Conservation (phyloP, 2,797 vertebrate genomes). For the Hippocampus kuda region DNA sequence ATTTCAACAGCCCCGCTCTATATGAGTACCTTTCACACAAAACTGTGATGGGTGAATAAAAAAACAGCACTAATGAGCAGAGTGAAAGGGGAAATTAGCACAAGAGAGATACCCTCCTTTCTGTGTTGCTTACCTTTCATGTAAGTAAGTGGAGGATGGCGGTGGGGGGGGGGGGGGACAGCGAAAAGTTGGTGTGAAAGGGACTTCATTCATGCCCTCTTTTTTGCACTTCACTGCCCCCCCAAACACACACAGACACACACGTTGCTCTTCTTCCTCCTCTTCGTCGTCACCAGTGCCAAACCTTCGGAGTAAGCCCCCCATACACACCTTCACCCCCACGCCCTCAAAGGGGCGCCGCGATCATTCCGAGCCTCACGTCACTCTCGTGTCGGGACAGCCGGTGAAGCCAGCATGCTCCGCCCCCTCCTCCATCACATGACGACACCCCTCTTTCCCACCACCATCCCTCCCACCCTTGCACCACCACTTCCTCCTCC, state of each 20-base stretch:
- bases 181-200: background rate
- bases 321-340: background rate
- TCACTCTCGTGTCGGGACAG: constrained; percentile 75
- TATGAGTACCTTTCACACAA: too few species aligned
- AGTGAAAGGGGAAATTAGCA: too few species aligned
- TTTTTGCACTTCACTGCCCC: constrained; percentile 74
- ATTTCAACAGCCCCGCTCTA: too few species aligned
- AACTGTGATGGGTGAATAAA: too few species aligned
- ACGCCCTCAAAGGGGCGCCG: constrained; percentile 5
- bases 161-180: too few species aligned
- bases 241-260: constrained; percentile 47
- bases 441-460: constrained; percentile 70
- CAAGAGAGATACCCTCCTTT: background rate
- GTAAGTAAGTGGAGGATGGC: background rate
- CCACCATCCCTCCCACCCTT: constrained; percentile 68
- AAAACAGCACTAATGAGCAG: too few species aligned
- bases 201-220: constrained; percentile 46
- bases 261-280: constrained; percentile 50
- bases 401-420: constrained; percentile 78
- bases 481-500: constrained; percentile 55
- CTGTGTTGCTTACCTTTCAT: background rate
- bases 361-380: constrained; percentile 70
- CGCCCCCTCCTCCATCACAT: constrained; percentile 70
- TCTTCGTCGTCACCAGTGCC: constrained; percentile 71
- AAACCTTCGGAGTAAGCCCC: constrained; percentile 59